Percentiles rank a stretch among this genome's conserved stretches.
Evolutionary conservation across 2,888 invertebrate species (phyloP).

Genomic region (Allacma fusca): DNA sequence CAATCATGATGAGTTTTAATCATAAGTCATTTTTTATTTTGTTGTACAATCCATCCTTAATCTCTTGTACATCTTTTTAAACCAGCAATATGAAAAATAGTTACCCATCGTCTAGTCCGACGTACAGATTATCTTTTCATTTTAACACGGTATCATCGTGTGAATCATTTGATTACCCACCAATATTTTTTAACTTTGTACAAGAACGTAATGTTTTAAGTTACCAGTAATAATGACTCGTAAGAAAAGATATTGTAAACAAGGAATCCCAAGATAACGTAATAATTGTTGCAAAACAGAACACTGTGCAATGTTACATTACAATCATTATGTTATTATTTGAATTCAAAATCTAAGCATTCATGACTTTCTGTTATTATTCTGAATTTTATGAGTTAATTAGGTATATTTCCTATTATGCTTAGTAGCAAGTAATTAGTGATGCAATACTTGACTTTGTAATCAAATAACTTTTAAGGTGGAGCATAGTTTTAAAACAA

Average conservation of each 20-base stretch:
- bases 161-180: neutral
- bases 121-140: conserved; percentile 11
- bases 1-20: conserved; percentile 29
- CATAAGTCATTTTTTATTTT: conserved; percentile 22
- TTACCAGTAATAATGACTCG: neutral
- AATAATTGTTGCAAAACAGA: neutral
- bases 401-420: no score
- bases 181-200: conserved; percentile 6
- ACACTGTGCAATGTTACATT: neutral
- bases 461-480: no score
- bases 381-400: no score
- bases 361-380: neutral
- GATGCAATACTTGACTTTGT: no score
- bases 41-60: conserved; percentile 8
- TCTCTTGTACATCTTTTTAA: neutral
- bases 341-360: neutral
- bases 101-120: conserved; percentile 32
- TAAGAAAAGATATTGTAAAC: neutral
- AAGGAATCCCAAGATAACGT: neutral
- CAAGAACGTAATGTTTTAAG: neutral
- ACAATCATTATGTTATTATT: neutral
- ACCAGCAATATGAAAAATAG: conserved; percentile 9
- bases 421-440: no score
- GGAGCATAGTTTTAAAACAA: no score
- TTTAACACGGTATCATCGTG: neutral